phyloP scores from a whole-genome alignment of 2,113 vertebrate species.

The Recurvirostra avosetta region DNA sequence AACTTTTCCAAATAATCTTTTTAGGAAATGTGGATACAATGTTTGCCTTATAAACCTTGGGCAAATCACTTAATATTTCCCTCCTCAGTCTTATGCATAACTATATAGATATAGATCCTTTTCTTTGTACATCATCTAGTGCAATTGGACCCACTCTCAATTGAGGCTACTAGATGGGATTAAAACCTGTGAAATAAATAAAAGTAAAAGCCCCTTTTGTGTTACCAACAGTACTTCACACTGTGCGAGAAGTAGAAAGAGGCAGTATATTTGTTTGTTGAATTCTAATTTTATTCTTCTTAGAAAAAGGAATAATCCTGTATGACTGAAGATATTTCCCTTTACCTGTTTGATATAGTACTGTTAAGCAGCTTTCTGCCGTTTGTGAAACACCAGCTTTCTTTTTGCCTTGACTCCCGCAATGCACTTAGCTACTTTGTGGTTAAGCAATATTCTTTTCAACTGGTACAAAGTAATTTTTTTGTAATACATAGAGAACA shows the following conservation, averaged over 20 bases:
- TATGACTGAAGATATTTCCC: not conserved
- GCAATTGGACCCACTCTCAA: not conserved
- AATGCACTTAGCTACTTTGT: not conserved
- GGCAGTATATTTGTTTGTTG: not conserved
- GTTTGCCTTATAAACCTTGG: not conserved
- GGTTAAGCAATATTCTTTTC: not conserved
- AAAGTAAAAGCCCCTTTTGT: not conserved
- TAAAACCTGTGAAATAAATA: not conserved
- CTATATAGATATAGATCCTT: not conserved
- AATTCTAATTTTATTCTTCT: not conserved
- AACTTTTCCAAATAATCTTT: not conserved
- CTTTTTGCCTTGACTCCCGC: not conserved
- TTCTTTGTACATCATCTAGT: not conserved
- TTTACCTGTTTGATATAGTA: not conserved
- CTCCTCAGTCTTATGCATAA: not conserved
- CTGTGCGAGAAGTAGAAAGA: not conserved
- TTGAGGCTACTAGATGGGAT: not conserved
- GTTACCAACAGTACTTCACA: not conserved
- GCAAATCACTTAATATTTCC: not conserved
- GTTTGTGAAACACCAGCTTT: not conserved
- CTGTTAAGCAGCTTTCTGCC: not conserved
- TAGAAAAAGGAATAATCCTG: not conserved
- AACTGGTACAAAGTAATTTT: not conserved
- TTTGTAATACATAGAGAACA: not conserved
- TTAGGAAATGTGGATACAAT: not conserved